A percentile compares a stretch with the other conserved stretches of the same genome.
These are phyloP conservation scores for Eulemur coronatus DNA, from an alignment of 2,797 vertebrate species.

Conservation along the genomic window DNA sequence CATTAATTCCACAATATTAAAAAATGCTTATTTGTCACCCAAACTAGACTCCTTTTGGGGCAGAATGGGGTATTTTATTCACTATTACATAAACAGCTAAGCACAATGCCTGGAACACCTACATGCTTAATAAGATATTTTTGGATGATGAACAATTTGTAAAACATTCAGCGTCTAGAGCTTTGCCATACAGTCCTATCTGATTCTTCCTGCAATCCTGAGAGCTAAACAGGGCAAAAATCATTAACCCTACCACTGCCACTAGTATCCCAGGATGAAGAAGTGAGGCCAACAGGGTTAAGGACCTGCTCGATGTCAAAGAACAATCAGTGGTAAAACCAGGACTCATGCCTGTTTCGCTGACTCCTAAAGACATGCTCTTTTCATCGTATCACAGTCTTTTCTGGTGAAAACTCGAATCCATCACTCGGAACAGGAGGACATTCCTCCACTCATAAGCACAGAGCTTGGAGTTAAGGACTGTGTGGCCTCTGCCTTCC, in stretches of 20 bases:
- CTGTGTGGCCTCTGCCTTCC: neutral
- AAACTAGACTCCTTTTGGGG: neutral
- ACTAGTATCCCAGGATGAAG: neutral
- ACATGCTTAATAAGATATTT: neutral
- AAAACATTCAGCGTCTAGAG: neutral
- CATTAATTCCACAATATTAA: neutral
- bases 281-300: neutral
- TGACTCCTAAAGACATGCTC: neutral
- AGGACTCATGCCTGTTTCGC: neutral
- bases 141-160: neutral
- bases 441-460: neutral
- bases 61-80: neutral
- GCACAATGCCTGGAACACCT: neutral
- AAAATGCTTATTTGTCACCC: neutral
- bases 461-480: neutral
- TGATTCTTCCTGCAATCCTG: neutral
- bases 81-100: conserved; percentile 13
- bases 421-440: neutral
- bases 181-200: neutral
- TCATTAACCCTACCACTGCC: neutral
- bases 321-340: neutral
- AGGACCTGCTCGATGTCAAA: neutral
- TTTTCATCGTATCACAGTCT: neutral
- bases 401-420: neutral
- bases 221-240: neutral